These are phyloP conservation scores for Stenurella melanura DNA, from an alignment of 2,888 invertebrate species.

Conservation along the genomic window DNA sequence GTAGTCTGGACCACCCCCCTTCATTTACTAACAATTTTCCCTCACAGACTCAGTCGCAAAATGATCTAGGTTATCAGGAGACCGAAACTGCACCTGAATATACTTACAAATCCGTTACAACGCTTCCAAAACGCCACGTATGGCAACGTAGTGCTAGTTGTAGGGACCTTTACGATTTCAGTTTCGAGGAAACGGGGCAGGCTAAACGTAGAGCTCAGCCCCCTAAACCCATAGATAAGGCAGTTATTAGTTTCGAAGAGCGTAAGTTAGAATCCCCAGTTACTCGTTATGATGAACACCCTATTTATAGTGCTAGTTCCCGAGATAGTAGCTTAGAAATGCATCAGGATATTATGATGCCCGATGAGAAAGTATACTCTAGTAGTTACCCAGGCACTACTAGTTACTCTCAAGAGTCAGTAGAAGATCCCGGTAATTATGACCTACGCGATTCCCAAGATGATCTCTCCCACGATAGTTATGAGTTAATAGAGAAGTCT, in stretches of 20 bases:
- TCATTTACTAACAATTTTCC: conserved; percentile 66
- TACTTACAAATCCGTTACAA: conserved; percentile 63
- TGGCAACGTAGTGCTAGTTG: conserved; percentile 90
- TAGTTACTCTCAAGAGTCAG: conserved; percentile 79
- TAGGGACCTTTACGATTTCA: conserved; percentile 87
- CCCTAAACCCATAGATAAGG: conserved; percentile 71
- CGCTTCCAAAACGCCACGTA: conserved; percentile 74
- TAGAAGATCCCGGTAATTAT: conserved; percentile 79
- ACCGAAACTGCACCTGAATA: conserved; percentile 63
- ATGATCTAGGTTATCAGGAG: conserved; percentile 66
- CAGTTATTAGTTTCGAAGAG: conserved; percentile 67
- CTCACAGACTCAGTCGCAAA: conserved; percentile 72
- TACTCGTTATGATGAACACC: conserved; percentile 83
- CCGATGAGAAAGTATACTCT: conserved; percentile 86
- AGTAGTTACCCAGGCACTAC: conserved; percentile 91
- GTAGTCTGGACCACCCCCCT: conserved; percentile 73
- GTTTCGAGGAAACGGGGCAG: conserved; percentile 82
- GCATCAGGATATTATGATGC: conserved; percentile 79
- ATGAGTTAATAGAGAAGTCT: conserved; percentile 88
- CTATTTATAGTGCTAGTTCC: conserved; percentile 79
- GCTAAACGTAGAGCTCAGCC: conserved; percentile 78
- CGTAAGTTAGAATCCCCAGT: conserved; percentile 81
- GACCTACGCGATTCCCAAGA: conserved; percentile 85
- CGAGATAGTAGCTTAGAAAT: conserved; percentile 79
- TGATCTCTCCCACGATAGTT: conserved; percentile 91